Base-by-base conservation (phyloP, 2,888 invertebrate genomes). In the Drosophila tanythrix region DNA sequence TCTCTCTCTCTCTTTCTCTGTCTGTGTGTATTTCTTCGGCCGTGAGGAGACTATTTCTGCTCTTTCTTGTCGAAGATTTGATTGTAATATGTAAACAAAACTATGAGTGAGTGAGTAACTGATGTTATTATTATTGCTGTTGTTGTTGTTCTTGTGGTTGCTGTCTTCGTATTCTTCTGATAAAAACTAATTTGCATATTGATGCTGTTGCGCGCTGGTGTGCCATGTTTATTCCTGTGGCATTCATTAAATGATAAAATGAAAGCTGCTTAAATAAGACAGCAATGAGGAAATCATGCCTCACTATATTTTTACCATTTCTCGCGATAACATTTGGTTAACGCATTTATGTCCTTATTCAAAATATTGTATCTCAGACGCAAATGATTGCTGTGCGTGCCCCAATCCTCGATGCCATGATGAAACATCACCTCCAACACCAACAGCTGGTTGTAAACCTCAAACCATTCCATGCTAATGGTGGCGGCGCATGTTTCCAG, bases 401-500 rank as follows among this genome's bases (percentile, higher is more conserved):
- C 77, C 59, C 91, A 79, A 59, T 92, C 85, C 38, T 91, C 84
- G 29, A 93, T 83, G 36, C 87, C 87, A 75, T 92, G 85, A 11
- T 88, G 83, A 69, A 92, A 92, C 84, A 92, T 90, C 43, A 88
- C 77, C 74, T 93, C 93, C 46, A 93, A 51, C 0, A 88, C 81
- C 40, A 93, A 21, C 6, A 93, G 27, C 38, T 93, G 91, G n/a
- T 91, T 89, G 46, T 92, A 93, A 0, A 93, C 35, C 2, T 86
- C 69, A 10, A 70, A 64, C 88, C 91, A 90, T 0, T 89, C 82
- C 7, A 92, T 81, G 25, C 89, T 89, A 57, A 93, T 83, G 11
- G 91, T 91, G 13, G 90, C 82, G 0, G 93, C 91, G 70, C 93
- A 93, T 1, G 88, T 91, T 31, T 93, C 91, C n/a, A 93, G 53